Evolutionary conservation across 2,797 vertebrate species (phyloP), one percentile per base, ranked within the genome.

Genomic region (Scolopax bukidnonensis): DNA sequence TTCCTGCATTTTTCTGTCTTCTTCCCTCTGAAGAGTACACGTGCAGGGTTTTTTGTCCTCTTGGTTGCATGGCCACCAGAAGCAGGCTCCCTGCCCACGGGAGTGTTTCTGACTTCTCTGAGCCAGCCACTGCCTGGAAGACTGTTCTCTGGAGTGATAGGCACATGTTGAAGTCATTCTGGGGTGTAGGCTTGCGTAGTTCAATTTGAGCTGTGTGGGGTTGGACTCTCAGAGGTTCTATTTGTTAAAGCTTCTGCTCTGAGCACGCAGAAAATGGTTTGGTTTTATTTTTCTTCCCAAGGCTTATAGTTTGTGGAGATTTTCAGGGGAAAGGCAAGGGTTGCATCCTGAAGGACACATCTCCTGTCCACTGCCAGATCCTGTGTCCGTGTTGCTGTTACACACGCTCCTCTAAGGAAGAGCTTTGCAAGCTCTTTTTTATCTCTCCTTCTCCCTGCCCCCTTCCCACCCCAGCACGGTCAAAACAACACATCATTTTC

Each of bases 401-500:
- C 17, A 1, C 65, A 5, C 0, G 1, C 65, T 86, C 11, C n/a
- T 87, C 60, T 16, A 13, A 78, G 59, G 57, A 92, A 69, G 74
- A 82, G 73, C 57, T 94, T 68, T 41, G 33, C 59, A 64, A 64
- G 32, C 33, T 90, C 59, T 73, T 63, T 56, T 78, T 71, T 70
- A 33, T 88, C 81, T 85, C 53, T 63, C 81, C 45, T 84, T 50
- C 12, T 9, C 41, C 45, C 38, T 0, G 0, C 28, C 64, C 54
- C 51, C 56, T 85, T 80, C 86, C 38, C 78, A 40, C 45, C 28
- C 64, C 65, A 68, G 7, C 15, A 9, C 47, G 78, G 93, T 57
- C 84, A 94, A 89, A 95, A 92, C 84, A 96, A 70, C 68, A 50
- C 0, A 0, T 30, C 38, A 40, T 94, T 96, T 94, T 89, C 85